Conservation (phyloP, 1,140 invertebrate genomes). For the Rhizoglyphus robini region DNA sequence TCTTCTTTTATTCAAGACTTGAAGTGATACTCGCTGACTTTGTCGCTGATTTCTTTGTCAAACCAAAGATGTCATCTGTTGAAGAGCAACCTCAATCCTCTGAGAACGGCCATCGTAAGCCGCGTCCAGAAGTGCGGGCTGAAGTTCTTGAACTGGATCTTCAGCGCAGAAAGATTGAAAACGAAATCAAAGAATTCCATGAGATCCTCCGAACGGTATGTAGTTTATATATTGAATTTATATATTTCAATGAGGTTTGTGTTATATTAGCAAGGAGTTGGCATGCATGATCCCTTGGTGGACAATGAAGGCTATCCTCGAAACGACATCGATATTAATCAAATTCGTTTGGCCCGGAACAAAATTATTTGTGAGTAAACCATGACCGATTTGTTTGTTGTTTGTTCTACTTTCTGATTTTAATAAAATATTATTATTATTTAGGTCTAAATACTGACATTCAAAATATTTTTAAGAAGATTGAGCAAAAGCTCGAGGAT, state of each 20-base stretch:
- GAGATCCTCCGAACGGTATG: constrained; percentile 16
- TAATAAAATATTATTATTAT: not conserved
- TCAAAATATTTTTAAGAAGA: constrained; percentile 43
- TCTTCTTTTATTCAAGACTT: too few species aligned
- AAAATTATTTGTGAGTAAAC: constrained; percentile 63
- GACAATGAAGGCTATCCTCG: constrained; percentile 73
- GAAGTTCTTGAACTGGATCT: constrained; percentile 19
- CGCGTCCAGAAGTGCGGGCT: not conserved
- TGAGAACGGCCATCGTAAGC: not conserved
- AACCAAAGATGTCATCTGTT: too few species aligned
- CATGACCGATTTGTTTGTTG: not conserved
- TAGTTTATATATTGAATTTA: not conserved
- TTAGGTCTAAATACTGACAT: constrained; percentile 3
- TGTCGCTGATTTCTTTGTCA: too few species aligned
- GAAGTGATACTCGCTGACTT: too few species aligned
- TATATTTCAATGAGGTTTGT: not conserved
- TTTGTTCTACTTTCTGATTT: not conserved
- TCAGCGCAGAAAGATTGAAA: constrained; percentile 12
- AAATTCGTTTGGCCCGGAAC: constrained; percentile 69
- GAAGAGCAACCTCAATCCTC: too few species aligned
- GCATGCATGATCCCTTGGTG: constrained; percentile 70
- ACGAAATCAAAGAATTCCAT: constrained; percentile 18
- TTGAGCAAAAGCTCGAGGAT: constrained; percentile 51
- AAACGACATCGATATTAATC: constrained; percentile 75
- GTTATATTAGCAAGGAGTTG: constrained; percentile 54